Evolutionary conservation across 2,113 vertebrate species (phyloP).

Genomic region (Muntiacus reevesi): DNA sequence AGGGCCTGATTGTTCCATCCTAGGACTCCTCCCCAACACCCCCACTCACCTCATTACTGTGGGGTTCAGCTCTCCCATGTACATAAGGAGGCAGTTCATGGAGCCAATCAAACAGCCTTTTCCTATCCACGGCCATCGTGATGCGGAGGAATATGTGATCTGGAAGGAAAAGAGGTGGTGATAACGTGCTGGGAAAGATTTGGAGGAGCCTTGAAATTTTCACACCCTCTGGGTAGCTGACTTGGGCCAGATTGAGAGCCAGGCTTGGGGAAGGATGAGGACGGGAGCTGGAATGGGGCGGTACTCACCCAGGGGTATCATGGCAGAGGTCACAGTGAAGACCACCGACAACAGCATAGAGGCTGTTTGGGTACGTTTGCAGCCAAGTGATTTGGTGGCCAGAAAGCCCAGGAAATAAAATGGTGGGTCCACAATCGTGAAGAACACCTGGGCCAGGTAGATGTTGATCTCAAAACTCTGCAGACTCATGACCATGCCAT

Average conservation of each 20-base stretch:
- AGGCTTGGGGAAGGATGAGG: neutral
- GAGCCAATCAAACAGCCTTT: constrained; percentile 85
- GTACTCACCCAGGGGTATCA: constrained; percentile 79
- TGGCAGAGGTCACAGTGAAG: constrained; percentile 78
- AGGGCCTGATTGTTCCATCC: neutral
- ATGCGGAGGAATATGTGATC: constrained; percentile 78
- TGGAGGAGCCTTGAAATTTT: neutral
- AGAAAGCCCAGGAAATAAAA: constrained; percentile 81
- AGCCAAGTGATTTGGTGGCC: constrained; percentile 79
- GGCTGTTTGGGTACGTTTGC: constrained; percentile 75
- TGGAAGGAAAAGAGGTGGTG: constrained; percentile 9
- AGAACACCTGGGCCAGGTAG: constrained; percentile 87
- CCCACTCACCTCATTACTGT: constrained; percentile 47
- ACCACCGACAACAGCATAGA: constrained; percentile 80
- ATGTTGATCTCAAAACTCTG: constrained; percentile 85
- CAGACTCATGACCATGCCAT: constrained; percentile 85
- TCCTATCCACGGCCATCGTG: constrained; percentile 80
- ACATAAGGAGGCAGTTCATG: constrained; percentile 81
- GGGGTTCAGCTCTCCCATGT: constrained; percentile 59
- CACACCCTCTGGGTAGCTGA: neutral
- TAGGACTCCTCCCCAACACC: neutral
- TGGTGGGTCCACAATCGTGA: constrained; percentile 84
- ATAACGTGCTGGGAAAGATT: neutral
- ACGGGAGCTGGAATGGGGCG: neutral
- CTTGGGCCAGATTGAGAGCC: neutral